These are phyloP conservation scores for Caerostris darwini DNA, from an alignment of 1,140 invertebrate genomes.

Conservation along the genomic window DNA sequence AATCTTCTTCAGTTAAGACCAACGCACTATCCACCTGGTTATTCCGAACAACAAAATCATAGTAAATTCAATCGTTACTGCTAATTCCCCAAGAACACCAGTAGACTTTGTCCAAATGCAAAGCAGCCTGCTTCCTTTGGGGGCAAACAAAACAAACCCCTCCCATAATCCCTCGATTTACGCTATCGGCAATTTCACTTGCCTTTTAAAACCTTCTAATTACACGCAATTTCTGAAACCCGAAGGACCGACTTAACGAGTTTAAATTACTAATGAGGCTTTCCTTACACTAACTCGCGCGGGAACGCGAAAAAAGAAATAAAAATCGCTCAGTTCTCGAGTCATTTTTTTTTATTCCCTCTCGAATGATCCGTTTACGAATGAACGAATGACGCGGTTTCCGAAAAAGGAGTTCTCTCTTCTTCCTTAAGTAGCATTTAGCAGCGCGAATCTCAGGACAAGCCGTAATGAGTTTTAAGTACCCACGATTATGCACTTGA, in stretches of 20 bases:
- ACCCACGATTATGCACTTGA: neutral
- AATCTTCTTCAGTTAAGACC: too few relatives aligned
- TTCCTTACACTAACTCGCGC: neutral
- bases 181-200: slow-evolving; percentile 27
- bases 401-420: slow-evolving; percentile 5
- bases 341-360: neutral
- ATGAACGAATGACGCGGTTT: neutral
- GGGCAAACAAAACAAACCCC: neutral
- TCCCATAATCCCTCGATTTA: slow-evolving; percentile 3
- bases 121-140: neutral
- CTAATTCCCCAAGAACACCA: too few relatives aligned
- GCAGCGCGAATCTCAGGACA: neutral
- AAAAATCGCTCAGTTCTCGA: neutral
- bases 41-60: neutral
- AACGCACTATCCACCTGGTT: too few relatives aligned
- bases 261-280: slow-evolving; percentile 36
- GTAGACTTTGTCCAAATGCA: neutral
- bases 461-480: slow-evolving; percentile 19
- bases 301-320: neutral
- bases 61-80: neutral
- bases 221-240: slow-evolving; percentile 32
- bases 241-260: slow-evolving; percentile 30
- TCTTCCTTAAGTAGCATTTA: slow-evolving; percentile 28
- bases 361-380: neutral
- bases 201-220: slow-evolving; percentile 6